phyloP scores from a whole-genome alignment of 2,797 vertebrate species.

The Calcarius lapponicus region DNA sequence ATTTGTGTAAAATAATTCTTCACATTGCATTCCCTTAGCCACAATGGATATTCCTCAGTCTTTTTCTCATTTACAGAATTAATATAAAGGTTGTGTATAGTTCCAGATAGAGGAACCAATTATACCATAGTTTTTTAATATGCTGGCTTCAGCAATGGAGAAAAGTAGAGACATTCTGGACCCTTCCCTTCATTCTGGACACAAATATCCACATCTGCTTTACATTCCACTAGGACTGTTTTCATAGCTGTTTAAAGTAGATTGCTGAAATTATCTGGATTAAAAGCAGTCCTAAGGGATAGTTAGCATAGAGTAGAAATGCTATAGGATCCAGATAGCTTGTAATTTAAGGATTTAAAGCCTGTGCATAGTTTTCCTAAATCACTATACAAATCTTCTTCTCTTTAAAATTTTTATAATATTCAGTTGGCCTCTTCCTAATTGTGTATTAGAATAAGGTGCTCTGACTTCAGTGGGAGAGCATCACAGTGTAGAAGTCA shows the following conservation, averaged over 20 bases:
- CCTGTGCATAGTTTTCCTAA: not conserved
- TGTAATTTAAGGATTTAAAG: not conserved
- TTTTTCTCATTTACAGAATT: not conserved
- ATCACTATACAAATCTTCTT: not conserved
- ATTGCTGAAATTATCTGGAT: slow-evolving; percentile 7
- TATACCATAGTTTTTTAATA: not conserved
- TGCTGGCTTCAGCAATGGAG: not conserved
- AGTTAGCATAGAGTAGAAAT: not conserved
- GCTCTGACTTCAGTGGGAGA: not conserved
- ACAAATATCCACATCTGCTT: slow-evolving; percentile 18
- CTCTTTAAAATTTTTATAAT: not conserved
- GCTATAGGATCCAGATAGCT: not conserved
- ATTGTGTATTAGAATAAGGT: not conserved
- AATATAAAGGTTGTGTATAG: not conserved
- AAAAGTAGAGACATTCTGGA: not conserved
- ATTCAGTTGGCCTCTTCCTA: not conserved
- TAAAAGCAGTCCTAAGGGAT: not conserved
- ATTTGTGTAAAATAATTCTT: not conserved
- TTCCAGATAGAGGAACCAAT: not conserved
- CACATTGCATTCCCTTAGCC: not conserved
- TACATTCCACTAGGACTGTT: not conserved
- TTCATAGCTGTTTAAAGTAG: not conserved
- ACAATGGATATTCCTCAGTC: not conserved
- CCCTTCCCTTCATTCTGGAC: not conserved
- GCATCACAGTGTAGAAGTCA: not conserved